A percentile compares a stretch with the other conserved stretches of the same genome.
These are phyloP conservation scores for Pelochelys cantorii DNA, from an alignment of 2,797 vertebrate genomes.

Conservation along the genomic window DNA sequence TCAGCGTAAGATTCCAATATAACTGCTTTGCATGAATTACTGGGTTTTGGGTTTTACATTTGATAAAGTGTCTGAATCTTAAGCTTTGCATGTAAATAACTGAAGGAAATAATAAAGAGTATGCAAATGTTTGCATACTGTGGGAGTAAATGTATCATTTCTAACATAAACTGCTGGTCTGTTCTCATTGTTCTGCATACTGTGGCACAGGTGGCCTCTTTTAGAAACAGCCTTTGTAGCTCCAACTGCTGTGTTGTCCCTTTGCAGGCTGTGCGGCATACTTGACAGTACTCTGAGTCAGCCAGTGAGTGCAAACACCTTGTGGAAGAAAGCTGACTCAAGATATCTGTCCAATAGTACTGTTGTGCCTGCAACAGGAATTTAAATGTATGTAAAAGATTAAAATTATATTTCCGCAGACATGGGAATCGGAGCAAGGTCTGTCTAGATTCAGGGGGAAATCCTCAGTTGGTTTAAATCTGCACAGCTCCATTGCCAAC, in stretches of 20 bases:
- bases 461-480: neutral
- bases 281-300: neutral
- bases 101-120: conserved; percentile 31
- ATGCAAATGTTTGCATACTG: neutral
- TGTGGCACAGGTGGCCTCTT: neutral
- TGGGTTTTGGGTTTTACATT: conserved; percentile 17
- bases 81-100: conserved; percentile 26
- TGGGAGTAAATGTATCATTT: neutral
- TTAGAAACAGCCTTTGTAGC: neutral
- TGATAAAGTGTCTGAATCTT: neutral
- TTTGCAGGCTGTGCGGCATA: neutral
- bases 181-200: neutral
- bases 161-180: neutral
- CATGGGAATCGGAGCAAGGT: fast-evolving
- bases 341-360: neutral
- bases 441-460: neutral
- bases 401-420: neutral
- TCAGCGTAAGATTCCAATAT: conserved; percentile 18
- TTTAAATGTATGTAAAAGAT: neutral
- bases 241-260: neutral
- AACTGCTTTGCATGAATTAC: conserved; percentile 23
- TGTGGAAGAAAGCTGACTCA: fast-evolving
- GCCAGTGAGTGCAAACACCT: fast-evolving
- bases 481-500: neutral
- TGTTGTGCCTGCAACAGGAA: fast-evolving